Conservation (phyloP, 2,888 invertebrate genomes). For the Chrysomela aeneicollis region DNA sequence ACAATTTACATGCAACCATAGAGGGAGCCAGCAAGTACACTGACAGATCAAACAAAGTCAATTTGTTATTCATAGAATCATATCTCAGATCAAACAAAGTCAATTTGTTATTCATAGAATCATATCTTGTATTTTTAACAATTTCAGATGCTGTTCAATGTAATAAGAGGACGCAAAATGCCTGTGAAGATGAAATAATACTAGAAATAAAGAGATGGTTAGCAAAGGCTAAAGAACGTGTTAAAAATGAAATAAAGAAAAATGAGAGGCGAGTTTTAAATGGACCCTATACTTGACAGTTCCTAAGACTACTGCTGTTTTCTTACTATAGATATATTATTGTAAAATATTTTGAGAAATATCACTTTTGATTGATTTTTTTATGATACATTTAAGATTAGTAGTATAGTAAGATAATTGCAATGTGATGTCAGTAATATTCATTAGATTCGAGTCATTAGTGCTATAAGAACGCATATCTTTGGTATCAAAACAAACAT, state of each 20-base stretch:
- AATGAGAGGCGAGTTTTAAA: neutral
- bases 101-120: neutral
- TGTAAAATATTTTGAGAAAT: conserved; percentile 1
- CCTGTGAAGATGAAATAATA: conserved; percentile 9
- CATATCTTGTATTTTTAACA: conserved; percentile 16
- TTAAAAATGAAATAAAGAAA: conserved; percentile 2
- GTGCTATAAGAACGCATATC: too few relatives aligned
- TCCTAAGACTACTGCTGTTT: neutral
- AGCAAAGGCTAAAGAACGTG: conserved; percentile 4
- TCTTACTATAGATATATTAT: conserved; percentile 11
- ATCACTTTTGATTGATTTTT: conserved; percentile 1
- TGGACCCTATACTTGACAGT: too few relatives aligned
- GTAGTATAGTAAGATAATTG: too few relatives aligned
- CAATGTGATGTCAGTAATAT: too few relatives aligned
- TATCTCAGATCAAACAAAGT: too few relatives aligned
- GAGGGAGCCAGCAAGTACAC: conserved; percentile 1
- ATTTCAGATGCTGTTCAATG: conserved; percentile 19
- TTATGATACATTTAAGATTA: conserved; percentile 2
- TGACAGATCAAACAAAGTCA: conserved; percentile 8
- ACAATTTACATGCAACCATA: conserved; percentile 9
- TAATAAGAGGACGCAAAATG: conserved; percentile 11
- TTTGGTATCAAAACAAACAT: too few relatives aligned
- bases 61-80: neutral
- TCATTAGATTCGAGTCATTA: too few relatives aligned
- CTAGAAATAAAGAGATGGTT: conserved; percentile 6